Base-by-base conservation (phyloP, 64 coral and sea anemone genomes). In the Montipora cactus region DNA sequence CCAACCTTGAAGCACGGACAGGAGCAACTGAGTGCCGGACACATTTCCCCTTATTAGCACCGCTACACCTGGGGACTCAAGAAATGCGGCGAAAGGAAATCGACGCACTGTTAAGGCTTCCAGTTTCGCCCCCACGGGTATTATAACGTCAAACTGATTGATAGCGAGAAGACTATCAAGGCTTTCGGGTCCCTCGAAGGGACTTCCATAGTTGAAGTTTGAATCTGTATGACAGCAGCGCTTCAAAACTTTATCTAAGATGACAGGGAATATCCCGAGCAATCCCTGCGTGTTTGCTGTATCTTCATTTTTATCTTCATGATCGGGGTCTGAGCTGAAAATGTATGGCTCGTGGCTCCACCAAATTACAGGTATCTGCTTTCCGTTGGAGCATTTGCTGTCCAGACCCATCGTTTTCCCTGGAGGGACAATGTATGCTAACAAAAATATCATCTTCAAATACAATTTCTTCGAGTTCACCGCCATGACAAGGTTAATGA, bases 1-100 rank as follows among this genome's bases (percentile, higher is more conserved):
- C 98, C 98, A 99, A 4, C 92, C 95, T 57, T 94, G 84, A 51
- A 99, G 79, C 6, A 99, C 95, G 22, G 98, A 96, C 5, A 96
- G 48, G 19, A 99, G 80, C 7, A 99, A 46, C 52, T 93, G 91
- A 14, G 93, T 90, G 5, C 98, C 98, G 25, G 95, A 93, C n/a
- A 93, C 92, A 78, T 96, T 96, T 1, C 89, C 92, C 46, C 78
- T 85, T 62, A 94, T 90, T 12, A 99, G 16, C 28, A 99, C 71
- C 2, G 98, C 98, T 58, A 87, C 90, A 8, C 95, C 95, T 47
- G 98, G 90, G 0, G 98, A 99, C 58, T 96, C 92, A 6, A 93
- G 67, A 15, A 99, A 47, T 16, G 87, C 95, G 4, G 94, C 75
- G 77, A 92, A 99, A 8, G 84, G 46, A 53, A 77, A 92, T 46